Conservation (phyloP, 37 sponge, comb jelly and placozoan genomes). For the Amphimedon queenslandica region DNA sequence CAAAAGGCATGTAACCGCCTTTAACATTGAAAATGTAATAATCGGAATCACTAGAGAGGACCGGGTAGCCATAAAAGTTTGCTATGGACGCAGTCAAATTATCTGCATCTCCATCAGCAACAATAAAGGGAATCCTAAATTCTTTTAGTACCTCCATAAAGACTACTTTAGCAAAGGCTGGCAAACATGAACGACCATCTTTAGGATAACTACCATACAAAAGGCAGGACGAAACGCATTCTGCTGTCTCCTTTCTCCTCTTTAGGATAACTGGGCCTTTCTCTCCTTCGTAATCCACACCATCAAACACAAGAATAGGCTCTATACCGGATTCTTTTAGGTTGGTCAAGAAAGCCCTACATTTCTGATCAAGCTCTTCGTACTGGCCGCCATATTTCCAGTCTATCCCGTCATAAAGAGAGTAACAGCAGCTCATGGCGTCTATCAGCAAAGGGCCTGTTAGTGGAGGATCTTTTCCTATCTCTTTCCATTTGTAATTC, state of each 20-base stretch:
- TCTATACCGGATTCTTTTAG: slow-evolving; percentile 27
- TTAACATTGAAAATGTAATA: slow-evolving; percentile 63
- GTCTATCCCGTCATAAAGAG: no score
- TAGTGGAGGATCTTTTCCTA: no score
- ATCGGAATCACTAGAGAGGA: slow-evolving; percentile 70
- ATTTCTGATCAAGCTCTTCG: slow-evolving; percentile 8
- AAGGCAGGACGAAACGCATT: neutral
- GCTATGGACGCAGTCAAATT: slow-evolving; percentile 40
- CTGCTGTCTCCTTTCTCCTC: slow-evolving; percentile 6
- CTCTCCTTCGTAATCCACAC: slow-evolving; percentile 49
- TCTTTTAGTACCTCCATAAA: slow-evolving; percentile 36
- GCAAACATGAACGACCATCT: slow-evolving; percentile 3
- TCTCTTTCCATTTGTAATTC: no score
- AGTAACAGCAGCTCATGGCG: no score
- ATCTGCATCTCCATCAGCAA: slow-evolving; percentile 82
- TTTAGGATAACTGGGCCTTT: slow-evolving; percentile 23
- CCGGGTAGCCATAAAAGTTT: slow-evolving; percentile 53
- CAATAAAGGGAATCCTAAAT: slow-evolving; percentile 20
- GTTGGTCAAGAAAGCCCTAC: slow-evolving; percentile 26
- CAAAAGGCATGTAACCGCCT: slow-evolving; percentile 61
- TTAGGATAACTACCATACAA: no score
- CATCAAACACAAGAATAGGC: slow-evolving; percentile 72
- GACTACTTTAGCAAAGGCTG: slow-evolving; percentile 25
- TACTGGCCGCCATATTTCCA: slow-evolving; percentile 72
- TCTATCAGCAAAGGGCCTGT: no score